These are phyloP conservation scores for Gambusia holbrooki DNA, from an alignment of 2,113 vertebrate species.

Conservation along the genomic window DNA sequence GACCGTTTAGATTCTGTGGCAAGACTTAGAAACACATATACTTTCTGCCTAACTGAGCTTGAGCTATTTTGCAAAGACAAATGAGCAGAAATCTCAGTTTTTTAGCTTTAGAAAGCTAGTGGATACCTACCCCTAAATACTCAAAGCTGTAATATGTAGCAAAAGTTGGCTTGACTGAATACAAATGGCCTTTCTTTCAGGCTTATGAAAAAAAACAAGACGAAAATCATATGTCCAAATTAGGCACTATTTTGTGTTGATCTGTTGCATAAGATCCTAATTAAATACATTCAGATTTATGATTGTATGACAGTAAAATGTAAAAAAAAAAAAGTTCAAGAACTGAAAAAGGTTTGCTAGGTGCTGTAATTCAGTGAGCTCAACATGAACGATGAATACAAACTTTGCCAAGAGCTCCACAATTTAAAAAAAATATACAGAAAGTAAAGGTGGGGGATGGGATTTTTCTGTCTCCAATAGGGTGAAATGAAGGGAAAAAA, in stretches of 20 bases:
- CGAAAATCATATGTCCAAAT: not conserved
- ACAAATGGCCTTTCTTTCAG: not conserved
- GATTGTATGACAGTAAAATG: not conserved
- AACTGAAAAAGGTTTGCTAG: not conserved
- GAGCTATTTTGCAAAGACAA: not conserved
- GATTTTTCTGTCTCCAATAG: slow-evolving; percentile 30
- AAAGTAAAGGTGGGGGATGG: slow-evolving; percentile 43
- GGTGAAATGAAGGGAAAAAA: slow-evolving; percentile 26
- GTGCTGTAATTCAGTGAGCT: not conserved
- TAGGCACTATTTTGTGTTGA: not conserved
- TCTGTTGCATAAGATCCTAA: not conserved
- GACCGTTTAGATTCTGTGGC: not conserved
- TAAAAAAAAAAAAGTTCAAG: not conserved
- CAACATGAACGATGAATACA: slow-evolving; percentile 13
- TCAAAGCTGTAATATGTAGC: not conserved
- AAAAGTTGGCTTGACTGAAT: not conserved
- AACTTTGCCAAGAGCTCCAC: slow-evolving; percentile 28
- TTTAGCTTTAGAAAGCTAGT: not conserved
- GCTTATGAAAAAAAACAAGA: not conserved
- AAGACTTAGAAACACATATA: not conserved
- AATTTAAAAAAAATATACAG: slow-evolving; percentile 36
- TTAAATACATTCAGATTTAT: not conserved
- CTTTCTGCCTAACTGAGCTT: not conserved
- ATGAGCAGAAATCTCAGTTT: not conserved
- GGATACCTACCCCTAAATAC: not conserved